Conservation (phyloP, 2,888 invertebrate genomes). For the Nebria brevicollis region DNA sequence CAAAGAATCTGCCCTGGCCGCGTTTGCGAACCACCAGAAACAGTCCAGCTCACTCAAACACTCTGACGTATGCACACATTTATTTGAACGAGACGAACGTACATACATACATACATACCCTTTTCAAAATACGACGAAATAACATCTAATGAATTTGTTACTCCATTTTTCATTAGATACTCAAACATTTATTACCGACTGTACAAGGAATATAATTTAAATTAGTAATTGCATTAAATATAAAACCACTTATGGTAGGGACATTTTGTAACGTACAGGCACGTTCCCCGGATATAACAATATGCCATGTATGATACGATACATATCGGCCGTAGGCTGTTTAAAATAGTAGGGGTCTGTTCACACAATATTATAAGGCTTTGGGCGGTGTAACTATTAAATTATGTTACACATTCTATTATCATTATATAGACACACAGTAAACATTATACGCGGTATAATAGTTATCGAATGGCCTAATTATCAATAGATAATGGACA, state of each 20-base stretch:
- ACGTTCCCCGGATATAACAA: not conserved
- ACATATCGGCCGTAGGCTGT: not conserved
- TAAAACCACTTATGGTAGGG: no score
- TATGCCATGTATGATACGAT: not conserved
- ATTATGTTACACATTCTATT: not conserved
- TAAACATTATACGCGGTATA: not conserved
- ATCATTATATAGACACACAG: not conserved
- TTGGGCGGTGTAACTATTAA: not conserved
- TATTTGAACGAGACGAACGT: constrained; percentile 27
- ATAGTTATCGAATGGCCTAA: not conserved
- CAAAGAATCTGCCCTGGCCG: constrained; percentile 42
- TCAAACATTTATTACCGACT: no score
- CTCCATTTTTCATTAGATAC: not conserved
- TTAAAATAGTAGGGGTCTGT: not conserved
- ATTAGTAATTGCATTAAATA: no score
- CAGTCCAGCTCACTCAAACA: not conserved
- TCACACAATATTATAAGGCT: not conserved
- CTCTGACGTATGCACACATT: constrained; percentile 43
- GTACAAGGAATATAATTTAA: no score
- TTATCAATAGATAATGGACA: not conserved
- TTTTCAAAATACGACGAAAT: not conserved
- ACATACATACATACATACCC: no score
- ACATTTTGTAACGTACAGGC: no score
- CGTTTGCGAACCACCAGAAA: not conserved
- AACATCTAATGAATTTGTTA: not conserved